A percentile compares a stretch with the other conserved stretches of the same genome.
Conservation (phyloP, 2,888 invertebrate species). For the Oscheius sp. region DNA sequence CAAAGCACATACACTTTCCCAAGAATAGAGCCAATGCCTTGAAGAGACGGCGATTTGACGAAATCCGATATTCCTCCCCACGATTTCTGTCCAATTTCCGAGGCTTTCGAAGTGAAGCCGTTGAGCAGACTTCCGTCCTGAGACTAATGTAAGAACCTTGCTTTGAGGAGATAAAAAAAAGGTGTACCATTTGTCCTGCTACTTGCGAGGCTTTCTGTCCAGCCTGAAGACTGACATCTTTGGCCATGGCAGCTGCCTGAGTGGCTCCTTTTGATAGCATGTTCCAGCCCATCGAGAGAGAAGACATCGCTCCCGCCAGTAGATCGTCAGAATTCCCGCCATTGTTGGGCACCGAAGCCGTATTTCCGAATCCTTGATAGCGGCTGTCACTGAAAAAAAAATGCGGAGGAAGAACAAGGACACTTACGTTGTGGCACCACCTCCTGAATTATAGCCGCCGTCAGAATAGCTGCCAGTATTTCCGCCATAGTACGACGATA, state of each 20-base stretch:
- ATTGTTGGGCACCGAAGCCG: conserved; percentile 20
- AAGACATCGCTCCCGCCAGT: conserved; percentile 67
- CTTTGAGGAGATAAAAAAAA: not conserved
- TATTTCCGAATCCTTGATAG: conserved; percentile 72
- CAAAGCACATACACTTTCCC: conserved; percentile 40
- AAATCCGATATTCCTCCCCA: conserved; percentile 68
- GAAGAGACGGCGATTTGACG: conserved; percentile 72
- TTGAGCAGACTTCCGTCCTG: conserved; percentile 57
- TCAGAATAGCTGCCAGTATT: conserved; percentile 38
- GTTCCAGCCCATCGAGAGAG: conserved; percentile 71
- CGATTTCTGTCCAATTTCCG: conserved; percentile 67
- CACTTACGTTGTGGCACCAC: conserved; percentile 34
- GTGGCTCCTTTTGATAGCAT: conserved; percentile 70
- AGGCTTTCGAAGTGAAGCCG: conserved; percentile 63
- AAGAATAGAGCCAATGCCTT: conserved; percentile 57
- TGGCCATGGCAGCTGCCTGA: conserved; percentile 69
- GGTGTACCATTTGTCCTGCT: conserved; percentile 52
- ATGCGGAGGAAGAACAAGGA: not conserved
- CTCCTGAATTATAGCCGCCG: conserved; percentile 44
- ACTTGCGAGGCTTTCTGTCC: conserved; percentile 68
- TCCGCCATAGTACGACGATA: conserved; percentile 52
- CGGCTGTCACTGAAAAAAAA: conserved; percentile 45
- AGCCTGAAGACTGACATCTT: conserved; percentile 68
- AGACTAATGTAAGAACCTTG: conserved; percentile 37
- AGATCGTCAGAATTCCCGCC: conserved; percentile 53